Conservation (phyloP, 2,113 vertebrate species). For the Eulemur macaco region DNA sequence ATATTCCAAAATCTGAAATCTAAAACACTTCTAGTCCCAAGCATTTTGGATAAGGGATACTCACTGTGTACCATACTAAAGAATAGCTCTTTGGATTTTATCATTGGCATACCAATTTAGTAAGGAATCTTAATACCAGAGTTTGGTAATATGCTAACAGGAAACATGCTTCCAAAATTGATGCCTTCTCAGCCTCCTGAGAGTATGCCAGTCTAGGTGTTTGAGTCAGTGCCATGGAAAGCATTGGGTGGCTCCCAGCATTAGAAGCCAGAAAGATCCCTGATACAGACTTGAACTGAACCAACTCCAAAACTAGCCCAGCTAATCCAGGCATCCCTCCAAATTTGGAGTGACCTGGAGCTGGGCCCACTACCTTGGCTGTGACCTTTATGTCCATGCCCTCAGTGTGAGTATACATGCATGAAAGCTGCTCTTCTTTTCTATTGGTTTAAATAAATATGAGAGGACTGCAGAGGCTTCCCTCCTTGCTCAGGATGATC, state of each 20-base stretch:
- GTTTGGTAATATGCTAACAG: slow-evolving; percentile 1
- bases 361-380: background rate
- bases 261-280: background rate
- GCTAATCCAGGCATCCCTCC: slow-evolving; percentile 21
- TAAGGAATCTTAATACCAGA: background rate
- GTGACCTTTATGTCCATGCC: slow-evolving; percentile 1
- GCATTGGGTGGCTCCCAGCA: slow-evolving; percentile 8
- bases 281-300: background rate
- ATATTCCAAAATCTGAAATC: background rate
- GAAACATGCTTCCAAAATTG: slow-evolving; percentile 21
- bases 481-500: background rate
- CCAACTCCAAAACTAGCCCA: background rate
- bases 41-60: background rate
- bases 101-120: background rate
- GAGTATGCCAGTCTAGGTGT: background rate
- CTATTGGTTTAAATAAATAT: background rate
- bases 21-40: background rate
- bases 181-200: background rate
- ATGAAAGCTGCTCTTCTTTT: background rate
- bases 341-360: slow-evolving; percentile 12
- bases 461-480: background rate
- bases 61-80: background rate
- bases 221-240: slow-evolving; percentile 44
- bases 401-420: background rate
- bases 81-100: background rate